Conservation (phyloP, 2,797 vertebrate species). For the Protonibea diacanthus region DNA sequence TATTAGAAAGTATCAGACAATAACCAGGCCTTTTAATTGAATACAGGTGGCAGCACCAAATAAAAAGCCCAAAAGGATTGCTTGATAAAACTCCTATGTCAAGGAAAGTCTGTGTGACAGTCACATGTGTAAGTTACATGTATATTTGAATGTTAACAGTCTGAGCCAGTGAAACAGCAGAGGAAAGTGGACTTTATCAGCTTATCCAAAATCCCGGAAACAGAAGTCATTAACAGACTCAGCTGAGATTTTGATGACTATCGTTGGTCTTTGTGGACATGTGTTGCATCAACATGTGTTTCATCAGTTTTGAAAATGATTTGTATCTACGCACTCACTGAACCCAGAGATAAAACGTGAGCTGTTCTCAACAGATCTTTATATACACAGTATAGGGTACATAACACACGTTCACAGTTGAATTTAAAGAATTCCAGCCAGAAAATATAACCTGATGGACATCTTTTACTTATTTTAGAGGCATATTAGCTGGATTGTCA, state of each 20-base stretch:
- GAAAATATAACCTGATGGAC: neutral
- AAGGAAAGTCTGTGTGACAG: neutral
- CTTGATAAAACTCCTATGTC: neutral
- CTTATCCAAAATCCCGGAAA: conserved; percentile 66
- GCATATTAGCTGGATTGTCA: neutral
- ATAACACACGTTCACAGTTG: neutral
- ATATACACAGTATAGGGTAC: neutral
- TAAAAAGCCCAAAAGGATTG: neutral
- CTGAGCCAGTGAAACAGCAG: conserved; percentile 29
- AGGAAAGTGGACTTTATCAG: conserved; percentile 68
- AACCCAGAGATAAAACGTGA: neutral
- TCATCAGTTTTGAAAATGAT: conserved; percentile 7
- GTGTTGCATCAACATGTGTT: conserved; percentile 19
- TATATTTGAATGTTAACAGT: neutral
- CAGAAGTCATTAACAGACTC: conserved; percentile 45
- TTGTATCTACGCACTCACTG: neutral
- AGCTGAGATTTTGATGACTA: conserved; percentile 62
- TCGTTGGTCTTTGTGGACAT: conserved; percentile 42
- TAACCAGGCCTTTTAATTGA: conserved; percentile 56
- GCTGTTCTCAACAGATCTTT: neutral
- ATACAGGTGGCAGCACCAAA: conserved; percentile 12
- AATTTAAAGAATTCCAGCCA: neutral
- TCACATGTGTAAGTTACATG: no score
- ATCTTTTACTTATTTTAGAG: neutral
- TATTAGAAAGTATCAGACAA: conserved; percentile 68